Conservation (phyloP, 2,113 vertebrate species). For the Chrysemys picta region DNA sequence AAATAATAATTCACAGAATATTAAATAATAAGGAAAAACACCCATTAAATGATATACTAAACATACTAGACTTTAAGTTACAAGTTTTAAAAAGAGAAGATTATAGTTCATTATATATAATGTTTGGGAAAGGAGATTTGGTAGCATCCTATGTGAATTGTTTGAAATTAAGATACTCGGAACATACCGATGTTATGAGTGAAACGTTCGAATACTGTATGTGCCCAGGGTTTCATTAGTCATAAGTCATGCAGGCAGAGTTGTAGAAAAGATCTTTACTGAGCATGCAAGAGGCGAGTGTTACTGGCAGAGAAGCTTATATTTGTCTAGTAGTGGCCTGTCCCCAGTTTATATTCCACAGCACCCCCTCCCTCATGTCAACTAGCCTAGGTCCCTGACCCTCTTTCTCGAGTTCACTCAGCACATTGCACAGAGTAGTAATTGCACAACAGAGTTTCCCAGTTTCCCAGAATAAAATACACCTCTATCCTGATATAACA, state of each 20-base stretch:
- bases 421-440: neutral
- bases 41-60: neutral
- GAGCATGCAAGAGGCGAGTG: neutral
- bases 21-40: neutral
- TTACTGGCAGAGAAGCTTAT: neutral
- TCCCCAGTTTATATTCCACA: neutral
- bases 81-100: neutral
- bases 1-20: too few relatives aligned
- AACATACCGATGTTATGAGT: neutral
- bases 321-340: neutral
- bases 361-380: too few relatives aligned
- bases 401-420: neutral
- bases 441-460: too few relatives aligned
- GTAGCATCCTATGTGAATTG: neutral
- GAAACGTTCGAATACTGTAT: neutral
- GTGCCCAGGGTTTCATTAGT: neutral
- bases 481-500: too few relatives aligned
- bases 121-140: neutral
- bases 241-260: neutral
- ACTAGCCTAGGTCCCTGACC: neutral
- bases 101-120: neutral
- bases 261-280: neutral
- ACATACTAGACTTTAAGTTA: neutral
- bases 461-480: neutral
- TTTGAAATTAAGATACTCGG: neutral